Evolutionary conservation across 2,888 invertebrate genomes (phyloP).

Genomic region (Erannis defoliaria): DNA sequence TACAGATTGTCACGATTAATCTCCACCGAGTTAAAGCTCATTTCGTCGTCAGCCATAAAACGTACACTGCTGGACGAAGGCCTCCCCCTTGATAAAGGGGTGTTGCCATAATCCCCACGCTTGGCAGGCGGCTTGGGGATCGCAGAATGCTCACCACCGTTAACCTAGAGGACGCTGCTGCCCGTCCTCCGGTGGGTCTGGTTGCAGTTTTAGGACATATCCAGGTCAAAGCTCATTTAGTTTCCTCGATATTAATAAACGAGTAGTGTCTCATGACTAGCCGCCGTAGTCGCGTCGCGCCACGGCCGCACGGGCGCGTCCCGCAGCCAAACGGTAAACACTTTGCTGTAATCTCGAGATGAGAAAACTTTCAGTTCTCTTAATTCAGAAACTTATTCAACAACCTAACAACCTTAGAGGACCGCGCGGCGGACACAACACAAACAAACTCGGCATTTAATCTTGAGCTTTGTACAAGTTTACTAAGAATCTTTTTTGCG

Average conservation of each 20-base stretch:
- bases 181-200: too few relatives aligned
- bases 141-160: too few relatives aligned
- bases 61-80: too few relatives aligned
- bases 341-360: conserved; percentile 87
- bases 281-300: conserved; percentile 56
- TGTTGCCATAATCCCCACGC: too few relatives aligned
- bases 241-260: conserved; percentile 19
- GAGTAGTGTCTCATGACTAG: conserved; percentile 45
- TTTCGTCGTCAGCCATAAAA: too few relatives aligned
- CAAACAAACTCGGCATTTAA: conserved; percentile 84
- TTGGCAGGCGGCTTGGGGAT: too few relatives aligned
- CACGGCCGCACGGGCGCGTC: conserved; percentile 76
- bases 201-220: too few relatives aligned
- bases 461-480: conserved; percentile 74
- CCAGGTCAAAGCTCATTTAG: conserved; percentile 1
- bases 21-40: not conserved
- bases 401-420: conserved; percentile 86
- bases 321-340: conserved; percentile 87
- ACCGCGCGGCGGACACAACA: conserved; percentile 79
- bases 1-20: conserved; percentile 16
- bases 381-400: conserved; percentile 88
- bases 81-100: too few relatives aligned
- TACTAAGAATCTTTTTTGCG: conserved; percentile 54
- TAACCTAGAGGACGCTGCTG: too few relatives aligned
- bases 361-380: conserved; percentile 88